Evolutionary conservation across 2,113 vertebrate genomes (phyloP).

Genomic region (Sturnus vulgaris): DNA sequence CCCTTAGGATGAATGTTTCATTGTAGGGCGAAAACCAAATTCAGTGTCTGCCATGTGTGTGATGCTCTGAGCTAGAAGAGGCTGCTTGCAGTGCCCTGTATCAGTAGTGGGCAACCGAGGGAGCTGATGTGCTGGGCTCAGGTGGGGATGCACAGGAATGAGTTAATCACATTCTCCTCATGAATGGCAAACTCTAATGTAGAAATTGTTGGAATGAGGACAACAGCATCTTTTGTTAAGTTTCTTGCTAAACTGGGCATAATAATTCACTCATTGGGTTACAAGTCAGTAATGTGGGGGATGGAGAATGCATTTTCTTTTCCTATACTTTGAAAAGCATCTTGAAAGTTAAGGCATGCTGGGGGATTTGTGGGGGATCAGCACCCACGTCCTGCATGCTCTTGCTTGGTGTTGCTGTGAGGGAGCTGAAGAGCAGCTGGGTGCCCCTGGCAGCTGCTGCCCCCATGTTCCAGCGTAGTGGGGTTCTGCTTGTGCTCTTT

Average conservation of each 20-base stretch:
- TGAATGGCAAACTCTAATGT: neutral
- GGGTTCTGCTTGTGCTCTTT: neutral
- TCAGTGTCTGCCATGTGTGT: neutral
- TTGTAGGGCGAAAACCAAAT: neutral
- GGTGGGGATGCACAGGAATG: fast-evolving
- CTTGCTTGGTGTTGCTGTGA: neutral
- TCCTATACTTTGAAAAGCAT: neutral
- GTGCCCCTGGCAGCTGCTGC: neutral
- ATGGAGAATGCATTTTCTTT: neutral
- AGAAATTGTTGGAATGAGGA: neutral
- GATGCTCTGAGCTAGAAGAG: neutral
- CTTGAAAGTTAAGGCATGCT: neutral
- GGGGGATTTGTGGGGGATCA: neutral
- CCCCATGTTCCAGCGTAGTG: fast-evolving
- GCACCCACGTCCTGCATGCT: fast-evolving
- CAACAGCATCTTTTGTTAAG: neutral
- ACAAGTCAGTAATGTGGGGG: neutral
- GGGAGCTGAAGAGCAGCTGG: neutral
- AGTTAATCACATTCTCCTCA: neutral
- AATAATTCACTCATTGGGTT: neutral
- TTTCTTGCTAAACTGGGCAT: neutral
- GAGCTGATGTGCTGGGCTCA: neutral
- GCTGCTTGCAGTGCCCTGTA: neutral
- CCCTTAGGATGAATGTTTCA: no score
- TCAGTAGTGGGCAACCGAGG: neutral